Evolutionary conservation across 1,140 invertebrate species (phyloP), one percentile per base, ranked within the genome.

Genomic region (Drosophila serrata): DNA sequence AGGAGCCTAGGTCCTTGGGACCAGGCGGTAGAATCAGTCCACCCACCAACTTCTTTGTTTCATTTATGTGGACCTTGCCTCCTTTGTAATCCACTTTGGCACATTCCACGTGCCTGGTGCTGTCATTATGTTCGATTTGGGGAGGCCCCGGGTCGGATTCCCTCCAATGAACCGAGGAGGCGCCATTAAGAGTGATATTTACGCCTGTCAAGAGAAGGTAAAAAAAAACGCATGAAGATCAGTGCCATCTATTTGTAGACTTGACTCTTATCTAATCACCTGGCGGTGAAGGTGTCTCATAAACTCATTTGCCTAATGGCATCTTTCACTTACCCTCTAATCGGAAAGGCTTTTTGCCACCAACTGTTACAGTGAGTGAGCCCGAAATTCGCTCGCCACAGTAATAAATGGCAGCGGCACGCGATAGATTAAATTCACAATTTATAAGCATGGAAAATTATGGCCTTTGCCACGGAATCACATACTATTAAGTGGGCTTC

Each of bases 381-480:
- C 88, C 88, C n/a, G 56, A 74, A 68, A 91, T 53, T 62, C 78
- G 81, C 61, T 91, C 88, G 45, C 88, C 88, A 48, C 72, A 76
- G 67, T 82, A 86, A 31, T 80, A 91, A 51, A 91, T 70, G 4
- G 60, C 73, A 13, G 81, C 63, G 13, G 49, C 51, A 39, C 90
- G 88, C 53, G 81, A 70, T 78, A 91, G 82, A 72, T 82, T 51
- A 69, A 91, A 82, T 57, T 76, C 73, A 45, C 84, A 91, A 31
- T 79, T 60, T 24, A 85, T 62, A 48, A 64, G 55, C 88, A 91
- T 40, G 42, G 60, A 46, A 69, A 74, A 79, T 64, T 72, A 35
- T 35, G 43, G 29, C 19, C 31, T 53, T 8, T n/a, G 29, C 45
- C 17, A 24, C 33, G 17, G 33, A 62, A 39, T 39, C n/a, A n/a